Evolutionary conservation across 2,888 invertebrate genomes (phyloP).

Genomic region (Conops quadrifasciatus): DNA sequence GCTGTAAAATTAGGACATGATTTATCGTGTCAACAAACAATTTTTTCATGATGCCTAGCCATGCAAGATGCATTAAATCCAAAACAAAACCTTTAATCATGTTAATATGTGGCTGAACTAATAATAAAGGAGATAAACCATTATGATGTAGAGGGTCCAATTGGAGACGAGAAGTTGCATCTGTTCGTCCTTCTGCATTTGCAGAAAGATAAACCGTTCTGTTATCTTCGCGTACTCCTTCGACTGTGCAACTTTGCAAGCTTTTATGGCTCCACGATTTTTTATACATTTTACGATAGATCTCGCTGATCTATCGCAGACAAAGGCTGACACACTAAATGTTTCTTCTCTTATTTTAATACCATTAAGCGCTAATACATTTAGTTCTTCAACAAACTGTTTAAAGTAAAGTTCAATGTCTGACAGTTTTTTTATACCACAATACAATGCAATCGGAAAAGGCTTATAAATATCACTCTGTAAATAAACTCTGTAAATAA

Average conservation of each 20-base stretch:
- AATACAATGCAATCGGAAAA: constrained; percentile 12
- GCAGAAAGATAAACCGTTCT: neutral
- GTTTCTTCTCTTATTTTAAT: neutral
- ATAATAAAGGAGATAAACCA: constrained; percentile 8
- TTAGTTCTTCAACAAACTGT: constrained; percentile 3
- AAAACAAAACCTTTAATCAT: constrained; percentile 4
- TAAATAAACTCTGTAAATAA: too few species aligned
- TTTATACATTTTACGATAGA: constrained; percentile 7
- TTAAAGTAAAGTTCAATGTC: neutral
- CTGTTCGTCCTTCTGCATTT: neutral
- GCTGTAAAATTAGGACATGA: too few species aligned
- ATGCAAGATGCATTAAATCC: constrained; percentile 1
- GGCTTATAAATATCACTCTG: constrained; percentile 2
- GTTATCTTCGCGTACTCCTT: neutral
- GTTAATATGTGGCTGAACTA: neutral
- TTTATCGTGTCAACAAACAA: neutral
- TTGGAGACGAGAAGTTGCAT: neutral
- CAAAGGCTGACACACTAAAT: neutral
- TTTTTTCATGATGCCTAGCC: constrained; percentile 10
- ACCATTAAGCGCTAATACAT: neutral
- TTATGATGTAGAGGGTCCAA: neutral
- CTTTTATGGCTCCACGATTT: constrained; percentile 4
- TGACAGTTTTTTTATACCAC: neutral
- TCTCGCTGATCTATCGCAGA: constrained; percentile 5
- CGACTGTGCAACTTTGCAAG: constrained; percentile 8